Conservation (phyloP, 2,113 vertebrate species). For the Salvelinus sp. region DNA sequence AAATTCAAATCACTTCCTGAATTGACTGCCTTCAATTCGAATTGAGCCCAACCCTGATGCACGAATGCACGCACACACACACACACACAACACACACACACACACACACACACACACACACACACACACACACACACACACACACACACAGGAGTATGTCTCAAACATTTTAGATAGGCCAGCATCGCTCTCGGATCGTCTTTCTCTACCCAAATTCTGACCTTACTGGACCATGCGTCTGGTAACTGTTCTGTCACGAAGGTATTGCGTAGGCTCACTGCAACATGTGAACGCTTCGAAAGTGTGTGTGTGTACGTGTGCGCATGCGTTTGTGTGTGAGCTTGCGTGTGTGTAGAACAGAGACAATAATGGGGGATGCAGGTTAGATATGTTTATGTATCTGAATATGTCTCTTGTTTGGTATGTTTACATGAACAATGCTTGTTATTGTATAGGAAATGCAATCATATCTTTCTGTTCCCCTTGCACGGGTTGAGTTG, state of each 20-base stretch:
- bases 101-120: too few species aligned
- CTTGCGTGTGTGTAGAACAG: not conserved
- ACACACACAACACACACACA: slow-evolving; percentile 3
- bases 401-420: not conserved
- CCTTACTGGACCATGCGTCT: too few species aligned
- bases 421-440: slow-evolving; percentile 16
- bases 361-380: not conserved
- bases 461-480: not conserved
- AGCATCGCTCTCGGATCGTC: too few species aligned
- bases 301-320: slow-evolving; percentile 17
- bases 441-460: slow-evolving; percentile 19
- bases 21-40: too few species aligned
- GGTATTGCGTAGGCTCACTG: too few species aligned
- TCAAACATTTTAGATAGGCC: too few species aligned
- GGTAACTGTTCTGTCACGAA: too few species aligned
- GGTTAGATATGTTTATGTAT: not conserved
- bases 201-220: too few species aligned
- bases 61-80: not conserved
- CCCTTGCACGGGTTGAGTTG: not conserved
- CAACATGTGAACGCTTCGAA: not conserved
- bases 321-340: not conserved
- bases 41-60: too few species aligned
- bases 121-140: too few species aligned
- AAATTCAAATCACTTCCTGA: too few species aligned
- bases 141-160: too few species aligned